phyloP scores from a whole-genome alignment of 2,113 vertebrate species.

The Mirounga angustirostris region DNA sequence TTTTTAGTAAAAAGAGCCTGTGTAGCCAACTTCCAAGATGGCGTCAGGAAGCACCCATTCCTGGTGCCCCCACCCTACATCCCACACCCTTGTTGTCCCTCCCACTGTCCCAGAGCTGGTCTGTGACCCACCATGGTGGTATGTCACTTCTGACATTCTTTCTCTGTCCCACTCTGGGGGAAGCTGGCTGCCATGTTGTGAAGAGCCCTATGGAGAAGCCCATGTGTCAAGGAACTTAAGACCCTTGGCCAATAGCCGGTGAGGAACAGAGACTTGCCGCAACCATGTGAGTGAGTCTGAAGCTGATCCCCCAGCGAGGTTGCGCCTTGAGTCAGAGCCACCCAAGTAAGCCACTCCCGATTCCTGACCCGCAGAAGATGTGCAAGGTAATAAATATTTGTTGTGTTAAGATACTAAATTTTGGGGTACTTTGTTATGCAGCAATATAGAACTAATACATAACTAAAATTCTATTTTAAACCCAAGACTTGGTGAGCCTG shows the following conservation, averaged over 20 bases:
- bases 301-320: accelerated
- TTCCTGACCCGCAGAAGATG: not conserved
- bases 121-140: accelerated
- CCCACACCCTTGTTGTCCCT: not conserved
- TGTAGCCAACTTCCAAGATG: not conserved
- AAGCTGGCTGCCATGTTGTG: accelerated
- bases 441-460: not conserved
- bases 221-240: accelerated
- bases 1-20: not conserved
- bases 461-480: not conserved
- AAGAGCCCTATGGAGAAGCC: not conserved
- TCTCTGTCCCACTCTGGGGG: not conserved
- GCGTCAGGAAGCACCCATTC: accelerated
- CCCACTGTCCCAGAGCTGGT: not conserved
- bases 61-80: not conserved
- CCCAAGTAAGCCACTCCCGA: not conserved
- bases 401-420: not conserved
- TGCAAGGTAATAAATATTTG: too few relatives aligned
- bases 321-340: not conserved
- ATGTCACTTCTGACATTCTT: not conserved
- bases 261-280: not conserved
- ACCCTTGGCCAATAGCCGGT: not conserved
- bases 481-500: too few relatives aligned
- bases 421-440: not conserved
- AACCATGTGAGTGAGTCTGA: accelerated